A percentile compares a stretch with the other conserved stretches of the same genome.
phyloP scores from a whole-genome alignment of 1,140 invertebrate species.

The Drosophila kepulauana region DNA sequence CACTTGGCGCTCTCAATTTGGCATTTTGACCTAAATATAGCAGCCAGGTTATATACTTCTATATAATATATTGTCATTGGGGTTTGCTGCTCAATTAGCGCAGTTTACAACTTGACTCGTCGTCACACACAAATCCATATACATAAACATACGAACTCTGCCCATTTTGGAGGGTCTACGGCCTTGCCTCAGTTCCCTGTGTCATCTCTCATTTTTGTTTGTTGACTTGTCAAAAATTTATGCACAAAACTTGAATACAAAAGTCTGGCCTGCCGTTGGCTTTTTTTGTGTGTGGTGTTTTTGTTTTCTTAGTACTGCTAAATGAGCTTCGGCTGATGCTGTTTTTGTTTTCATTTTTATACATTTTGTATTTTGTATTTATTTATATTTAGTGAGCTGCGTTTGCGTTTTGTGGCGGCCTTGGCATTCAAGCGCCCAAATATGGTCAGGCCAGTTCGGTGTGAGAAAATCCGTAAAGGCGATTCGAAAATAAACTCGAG shows the following conservation, averaged over 20 bases:
- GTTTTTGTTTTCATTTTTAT: conserved; percentile 9
- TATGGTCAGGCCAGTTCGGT: conserved; percentile 62
- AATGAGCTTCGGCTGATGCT: conserved; percentile 49
- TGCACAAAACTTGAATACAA: conserved; percentile 61
- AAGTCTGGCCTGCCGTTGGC: conserved; percentile 48
- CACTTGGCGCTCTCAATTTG: conserved; percentile 71
- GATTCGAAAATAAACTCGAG: conserved; percentile 21
- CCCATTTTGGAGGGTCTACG: conserved; percentile 46
- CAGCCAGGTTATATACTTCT: conserved; percentile 9
- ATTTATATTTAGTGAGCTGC: conserved; percentile 30
- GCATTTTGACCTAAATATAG: conserved; percentile 68
- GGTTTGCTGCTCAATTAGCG: conserved; percentile 56
- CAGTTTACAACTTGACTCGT: conserved; percentile 44
- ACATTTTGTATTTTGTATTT: conserved; percentile 11
- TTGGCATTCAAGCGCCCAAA: conserved; percentile 79
- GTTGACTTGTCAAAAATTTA: conserved; percentile 55
- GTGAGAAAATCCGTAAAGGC: conserved; percentile 59
- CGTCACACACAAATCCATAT: background rate
- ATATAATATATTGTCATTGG: conserved; percentile 14
- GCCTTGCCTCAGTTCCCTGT: conserved; percentile 49
- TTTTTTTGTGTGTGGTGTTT: conserved; percentile 15
- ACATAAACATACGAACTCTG: conserved; percentile 20
- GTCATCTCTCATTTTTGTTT: conserved; percentile 54
- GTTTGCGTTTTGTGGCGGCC: conserved; percentile 39
- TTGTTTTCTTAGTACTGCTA: conserved; percentile 68